A percentile compares a stretch with the other conserved stretches of the same genome.
phyloP scores from a whole-genome alignment of 2,113 vertebrate species.

The Donacobius atricapilla region DNA sequence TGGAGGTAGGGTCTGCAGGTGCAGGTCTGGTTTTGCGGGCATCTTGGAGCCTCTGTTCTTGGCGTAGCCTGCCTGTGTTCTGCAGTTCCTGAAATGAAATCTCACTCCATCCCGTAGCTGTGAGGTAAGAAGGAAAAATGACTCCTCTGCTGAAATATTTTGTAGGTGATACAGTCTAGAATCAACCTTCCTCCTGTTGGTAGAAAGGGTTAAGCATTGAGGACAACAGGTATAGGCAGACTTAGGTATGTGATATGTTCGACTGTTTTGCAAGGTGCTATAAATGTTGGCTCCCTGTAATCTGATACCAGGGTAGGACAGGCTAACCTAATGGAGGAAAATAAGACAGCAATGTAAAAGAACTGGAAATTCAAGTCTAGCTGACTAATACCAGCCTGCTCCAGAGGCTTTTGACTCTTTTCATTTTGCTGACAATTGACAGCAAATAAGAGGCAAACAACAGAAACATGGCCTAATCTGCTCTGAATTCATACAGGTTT shows the following conservation, averaged over 20 bases:
- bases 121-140: neutral
- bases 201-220: slow-evolving; percentile 62
- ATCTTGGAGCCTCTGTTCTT: neutral
- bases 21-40: neutral
- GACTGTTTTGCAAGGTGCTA: slow-evolving; percentile 73
- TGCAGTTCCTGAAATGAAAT: accelerated
- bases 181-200: neutral
- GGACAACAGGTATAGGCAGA: slow-evolving; percentile 74
- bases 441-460: slow-evolving; percentile 40
- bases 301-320: slow-evolving; percentile 65
- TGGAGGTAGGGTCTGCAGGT: neutral
- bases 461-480: slow-evolving; percentile 7
- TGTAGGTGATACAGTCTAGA: neutral
- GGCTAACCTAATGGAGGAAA: slow-evolving; percentile 65
- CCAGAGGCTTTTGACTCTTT: slow-evolving; percentile 44
- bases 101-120: neutral
- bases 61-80: accelerated
- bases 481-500: neutral
- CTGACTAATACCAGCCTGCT: slow-evolving; percentile 70
- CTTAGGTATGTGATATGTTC: slow-evolving; percentile 72
- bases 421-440: slow-evolving; percentile 66
- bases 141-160: neutral
- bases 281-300: slow-evolving; percentile 71
- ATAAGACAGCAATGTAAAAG: slow-evolving; percentile 76
- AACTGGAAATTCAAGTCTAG: slow-evolving; percentile 84